phyloP scores from a whole-genome alignment of 2,888 invertebrate species.

The Lomographa bimaculata region DNA sequence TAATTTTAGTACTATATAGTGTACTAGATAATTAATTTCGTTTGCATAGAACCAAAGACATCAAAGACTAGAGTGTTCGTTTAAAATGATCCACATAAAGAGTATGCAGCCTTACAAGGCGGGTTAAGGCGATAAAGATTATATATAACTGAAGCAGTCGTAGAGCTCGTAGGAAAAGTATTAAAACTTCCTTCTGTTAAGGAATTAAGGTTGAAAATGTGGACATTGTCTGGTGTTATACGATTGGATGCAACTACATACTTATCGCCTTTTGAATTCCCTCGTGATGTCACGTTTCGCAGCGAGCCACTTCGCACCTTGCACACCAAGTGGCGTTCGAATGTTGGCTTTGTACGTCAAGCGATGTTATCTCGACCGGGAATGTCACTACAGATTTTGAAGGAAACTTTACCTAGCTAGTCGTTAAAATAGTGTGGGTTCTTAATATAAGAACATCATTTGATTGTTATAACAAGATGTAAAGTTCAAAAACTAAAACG shows the following conservation, averaged over 20 bases:
- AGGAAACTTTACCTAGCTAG: conserved; percentile 8
- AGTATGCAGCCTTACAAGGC: conserved; percentile 18
- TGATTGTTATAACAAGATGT: too few species aligned
- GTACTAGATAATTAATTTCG: background rate
- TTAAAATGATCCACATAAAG: conserved; percentile 7
- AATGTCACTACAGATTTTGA: conserved; percentile 26
- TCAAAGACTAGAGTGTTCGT: too few species aligned
- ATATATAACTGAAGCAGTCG: conserved; percentile 2
- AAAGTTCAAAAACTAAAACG: too few species aligned
- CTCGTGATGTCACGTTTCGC: conserved; percentile 36
- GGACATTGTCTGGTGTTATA: conserved; percentile 9
- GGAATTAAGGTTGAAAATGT: conserved; percentile 15
- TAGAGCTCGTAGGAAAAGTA: background rate
- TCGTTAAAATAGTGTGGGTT: too few species aligned
- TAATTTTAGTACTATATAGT: too few species aligned
- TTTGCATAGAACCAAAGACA: too few species aligned
- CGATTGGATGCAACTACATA: conserved; percentile 17
- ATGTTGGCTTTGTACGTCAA: conserved; percentile 15
- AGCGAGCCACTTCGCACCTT: conserved; percentile 35
- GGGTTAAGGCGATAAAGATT: conserved; percentile 15
- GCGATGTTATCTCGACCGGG: conserved; percentile 26
- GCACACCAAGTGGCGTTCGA: conserved; percentile 35
- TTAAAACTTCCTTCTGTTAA: conserved; percentile 5
- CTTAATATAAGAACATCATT: too few species aligned
- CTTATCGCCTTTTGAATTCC: conserved; percentile 26